phyloP scores from a whole-genome alignment of 2,113 vertebrate genomes.

The Otolemur garnettii region DNA sequence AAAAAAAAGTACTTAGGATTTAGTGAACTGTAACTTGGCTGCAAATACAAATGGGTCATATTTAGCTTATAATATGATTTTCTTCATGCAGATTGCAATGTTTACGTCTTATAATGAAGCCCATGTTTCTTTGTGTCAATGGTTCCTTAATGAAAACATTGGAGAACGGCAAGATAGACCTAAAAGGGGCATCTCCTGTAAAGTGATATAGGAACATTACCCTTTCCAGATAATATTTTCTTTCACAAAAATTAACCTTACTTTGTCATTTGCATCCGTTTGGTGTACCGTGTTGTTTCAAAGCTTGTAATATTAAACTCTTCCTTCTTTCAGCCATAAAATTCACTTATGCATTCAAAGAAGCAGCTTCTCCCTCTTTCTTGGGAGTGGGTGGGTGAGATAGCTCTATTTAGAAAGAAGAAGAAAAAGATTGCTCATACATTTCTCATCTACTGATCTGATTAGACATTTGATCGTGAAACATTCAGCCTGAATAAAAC shows the following conservation, averaged over 20 bases:
- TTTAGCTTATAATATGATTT: conserved; percentile 74
- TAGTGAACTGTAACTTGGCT: conserved; percentile 74
- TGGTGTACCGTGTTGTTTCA: not conserved
- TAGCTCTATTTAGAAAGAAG: conserved; percentile 40
- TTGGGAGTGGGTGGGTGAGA: not conserved
- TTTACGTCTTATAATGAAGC: conserved; percentile 70
- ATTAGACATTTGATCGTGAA: conserved; percentile 44
- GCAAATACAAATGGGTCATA: conserved; percentile 68
- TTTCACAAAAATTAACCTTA: conserved; percentile 15
- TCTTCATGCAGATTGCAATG: conserved; percentile 68
- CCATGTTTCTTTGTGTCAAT: conserved; percentile 52
- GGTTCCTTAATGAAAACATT: conserved; percentile 18
- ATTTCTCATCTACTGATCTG: conserved; percentile 16
- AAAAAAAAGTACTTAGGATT: conserved; percentile 72
- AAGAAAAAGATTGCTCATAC: not conserved
- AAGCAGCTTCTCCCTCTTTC: not conserved
- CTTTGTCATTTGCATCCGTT: not conserved
- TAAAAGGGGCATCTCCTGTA: not conserved
- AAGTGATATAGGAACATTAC: not conserved
- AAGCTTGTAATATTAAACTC: conserved; percentile 8
- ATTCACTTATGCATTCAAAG: conserved; percentile 4
- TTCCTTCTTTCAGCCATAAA: not conserved
- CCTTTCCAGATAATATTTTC: conserved; percentile 31
- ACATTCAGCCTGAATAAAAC: conserved; percentile 27
- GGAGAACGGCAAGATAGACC: not conserved